Evolutionary conservation across 1,140 invertebrate genomes (phyloP), one percentile per base, ranked within the genome.

Genomic region (Aricia agestis): DNA sequence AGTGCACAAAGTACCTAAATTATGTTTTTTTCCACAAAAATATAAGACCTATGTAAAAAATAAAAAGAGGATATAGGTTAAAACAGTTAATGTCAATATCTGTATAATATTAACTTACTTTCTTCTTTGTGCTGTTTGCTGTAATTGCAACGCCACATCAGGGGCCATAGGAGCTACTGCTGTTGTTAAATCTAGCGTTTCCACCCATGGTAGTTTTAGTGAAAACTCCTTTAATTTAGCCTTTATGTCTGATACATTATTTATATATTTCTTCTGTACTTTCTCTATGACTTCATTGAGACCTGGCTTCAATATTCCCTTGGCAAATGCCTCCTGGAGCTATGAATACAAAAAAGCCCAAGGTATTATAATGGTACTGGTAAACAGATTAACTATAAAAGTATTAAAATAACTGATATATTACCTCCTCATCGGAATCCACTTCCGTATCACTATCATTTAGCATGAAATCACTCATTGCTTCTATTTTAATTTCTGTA

Each of bases 321-420:
- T 93, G 1, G 94, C 94, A 89, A 98, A 97, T 0, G 97, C 97
- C 89, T 96, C 94, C 94, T 97, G 97, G 66, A 98, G 85, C 96
- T 98, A 66, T 25, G 80, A 82, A 52, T 13, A 52, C 10, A 42
- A 52, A 52, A 52, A 13, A 52, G 13, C 13, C 13, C 18, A 73
- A 71, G 31, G 72, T 75, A 69, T 66, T 52, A 65, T 68, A 57
- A 65, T 10, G 65, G 6, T 15, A 61, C 13, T 42, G 18, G 6
- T n/a, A 19, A 15, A 66, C 10, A 6, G 17, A 25, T 66, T 36
- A 66, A 25, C 59, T 63, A 67, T 69, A 68, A 17, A 52, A 63
- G 42, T 69, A 65, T 18, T 69, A 36, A 72, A 32, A 45, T 65
- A 66, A n/a, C 31, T 18, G 2, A 66, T 63, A 13, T 65, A 31